Conservation (phyloP, 2,888 invertebrate genomes). For the Orthosia incerta region DNA sequence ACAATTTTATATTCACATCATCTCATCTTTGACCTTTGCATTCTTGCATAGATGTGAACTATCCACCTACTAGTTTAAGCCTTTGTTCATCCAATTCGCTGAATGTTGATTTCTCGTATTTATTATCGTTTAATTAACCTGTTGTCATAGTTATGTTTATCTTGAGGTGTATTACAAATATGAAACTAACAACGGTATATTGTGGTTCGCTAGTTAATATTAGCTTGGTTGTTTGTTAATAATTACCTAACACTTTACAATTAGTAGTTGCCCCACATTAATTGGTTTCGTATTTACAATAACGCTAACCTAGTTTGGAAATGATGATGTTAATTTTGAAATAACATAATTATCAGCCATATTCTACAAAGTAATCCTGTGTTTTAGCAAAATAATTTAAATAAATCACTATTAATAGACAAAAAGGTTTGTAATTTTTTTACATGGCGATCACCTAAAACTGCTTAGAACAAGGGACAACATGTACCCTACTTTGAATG, state of each 20-base stretch:
- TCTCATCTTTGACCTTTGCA: not conserved
- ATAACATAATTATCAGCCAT: slow-evolving; percentile 2
- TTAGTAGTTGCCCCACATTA: slow-evolving; percentile 16
- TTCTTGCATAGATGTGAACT: slow-evolving; percentile 1
- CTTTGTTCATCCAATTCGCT: not conserved
- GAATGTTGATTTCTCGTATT: slow-evolving; percentile 9
- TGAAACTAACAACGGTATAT: slow-evolving; percentile 10
- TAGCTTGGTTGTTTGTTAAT: slow-evolving; percentile 12
- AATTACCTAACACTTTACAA: slow-evolving; percentile 35
- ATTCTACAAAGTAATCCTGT: not conserved
- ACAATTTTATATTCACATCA: not conserved
- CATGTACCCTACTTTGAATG: not conserved
- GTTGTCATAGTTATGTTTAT: not conserved
- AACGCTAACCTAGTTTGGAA: not conserved
- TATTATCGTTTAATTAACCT: slow-evolving; percentile 9
- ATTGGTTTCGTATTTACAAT: slow-evolving; percentile 24
- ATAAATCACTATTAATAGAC: not conserved
- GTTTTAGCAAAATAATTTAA: not conserved
- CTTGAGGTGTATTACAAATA: slow-evolving; percentile 17
- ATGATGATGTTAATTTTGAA: slow-evolving; percentile 1
- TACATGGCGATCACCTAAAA: no score
- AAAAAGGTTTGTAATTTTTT: not conserved
- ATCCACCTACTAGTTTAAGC: not conserved
- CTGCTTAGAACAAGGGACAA: no score
- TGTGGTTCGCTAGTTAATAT: slow-evolving; percentile 27